These are phyloP conservation scores for Drosophila arawakana DNA, from an alignment of 1,140 invertebrate species.

Conservation along the genomic window DNA sequence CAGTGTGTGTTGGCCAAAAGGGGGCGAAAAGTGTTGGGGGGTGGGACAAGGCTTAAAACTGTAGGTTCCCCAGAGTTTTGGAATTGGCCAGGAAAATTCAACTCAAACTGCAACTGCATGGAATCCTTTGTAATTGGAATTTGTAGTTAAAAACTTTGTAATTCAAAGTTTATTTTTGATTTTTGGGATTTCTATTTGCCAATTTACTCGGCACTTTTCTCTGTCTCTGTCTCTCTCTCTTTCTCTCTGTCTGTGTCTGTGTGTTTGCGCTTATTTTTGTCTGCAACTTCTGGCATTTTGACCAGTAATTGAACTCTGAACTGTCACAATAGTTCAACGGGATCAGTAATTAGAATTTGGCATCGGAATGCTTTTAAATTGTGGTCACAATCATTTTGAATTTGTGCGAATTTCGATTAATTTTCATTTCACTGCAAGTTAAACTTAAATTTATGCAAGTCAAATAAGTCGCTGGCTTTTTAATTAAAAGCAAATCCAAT, in stretches of 20 bases:
- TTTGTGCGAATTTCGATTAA: slow-evolving; percentile 14
- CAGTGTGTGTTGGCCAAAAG: neutral
- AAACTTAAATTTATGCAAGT: neutral
- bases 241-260: slow-evolving; percentile 24
- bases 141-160: slow-evolving; percentile 68
- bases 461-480: slow-evolving; percentile 33
- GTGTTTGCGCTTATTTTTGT: neutral
- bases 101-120: slow-evolving; percentile 30
- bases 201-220: slow-evolving; percentile 44
- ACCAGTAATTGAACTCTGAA: slow-evolving; percentile 66
- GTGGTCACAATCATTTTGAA: slow-evolving; percentile 10
- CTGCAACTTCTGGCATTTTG: slow-evolving; percentile 52
- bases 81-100: slow-evolving; percentile 32
- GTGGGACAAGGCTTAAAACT: slow-evolving; percentile 26
- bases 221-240: slow-evolving; percentile 30
- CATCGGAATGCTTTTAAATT: slow-evolving; percentile 40
- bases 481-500: slow-evolving; percentile 80
- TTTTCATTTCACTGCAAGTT: neutral
- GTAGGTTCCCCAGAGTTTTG: slow-evolving; percentile 8
- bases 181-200: slow-evolving; percentile 42
- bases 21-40: neutral
- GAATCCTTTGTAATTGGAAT: slow-evolving; percentile 69
- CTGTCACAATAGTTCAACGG: slow-evolving; percentile 57
- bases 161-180: slow-evolving; percentile 73
- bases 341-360: slow-evolving; percentile 56